These are phyloP conservation scores for Stegodyphus dumicola DNA, from an alignment of 1,140 invertebrate species.

Conservation along the genomic window DNA sequence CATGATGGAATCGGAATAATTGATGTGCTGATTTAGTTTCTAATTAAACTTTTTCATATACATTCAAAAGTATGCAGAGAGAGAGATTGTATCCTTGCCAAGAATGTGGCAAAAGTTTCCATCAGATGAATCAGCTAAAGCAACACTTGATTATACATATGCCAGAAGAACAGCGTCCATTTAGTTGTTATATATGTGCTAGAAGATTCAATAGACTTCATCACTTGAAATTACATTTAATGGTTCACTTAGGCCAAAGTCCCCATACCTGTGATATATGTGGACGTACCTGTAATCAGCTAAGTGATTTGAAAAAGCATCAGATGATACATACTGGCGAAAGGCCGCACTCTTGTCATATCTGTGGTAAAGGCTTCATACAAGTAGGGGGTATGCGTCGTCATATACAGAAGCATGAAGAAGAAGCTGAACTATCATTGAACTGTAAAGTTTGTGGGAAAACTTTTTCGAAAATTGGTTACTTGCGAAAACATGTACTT, in stretches of 20 bases:
- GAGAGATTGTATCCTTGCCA: conserved; percentile 24
- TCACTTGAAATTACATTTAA: conserved; percentile 56
- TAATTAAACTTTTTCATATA: neutral
- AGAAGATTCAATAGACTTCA: conserved; percentile 55
- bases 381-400: conserved; percentile 49
- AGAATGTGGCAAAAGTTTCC: conserved; percentile 55
- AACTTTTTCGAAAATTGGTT: conserved; percentile 71
- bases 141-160: conserved; percentile 55
- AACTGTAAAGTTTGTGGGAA: conserved; percentile 73
- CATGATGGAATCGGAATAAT: neutral
- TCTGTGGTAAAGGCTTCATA: conserved; percentile 54
- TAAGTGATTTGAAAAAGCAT: conserved; percentile 64
- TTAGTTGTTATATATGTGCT: conserved; percentile 55
- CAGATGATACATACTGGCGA: conserved; percentile 65
- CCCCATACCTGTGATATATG: conserved; percentile 49
- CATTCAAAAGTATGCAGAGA: conserved; percentile 15
- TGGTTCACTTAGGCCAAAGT: conserved; percentile 57
- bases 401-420: conserved; percentile 51
- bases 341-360: conserved; percentile 57
- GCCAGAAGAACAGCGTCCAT: conserved; percentile 52
- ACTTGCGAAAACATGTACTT: conserved; percentile 75
- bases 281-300: conserved; percentile 52
- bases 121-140: conserved; percentile 55
- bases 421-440: conserved; percentile 64
- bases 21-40: neutral